Conservation (phyloP, 2,888 invertebrate genomes). For the Chrysolina americana region DNA sequence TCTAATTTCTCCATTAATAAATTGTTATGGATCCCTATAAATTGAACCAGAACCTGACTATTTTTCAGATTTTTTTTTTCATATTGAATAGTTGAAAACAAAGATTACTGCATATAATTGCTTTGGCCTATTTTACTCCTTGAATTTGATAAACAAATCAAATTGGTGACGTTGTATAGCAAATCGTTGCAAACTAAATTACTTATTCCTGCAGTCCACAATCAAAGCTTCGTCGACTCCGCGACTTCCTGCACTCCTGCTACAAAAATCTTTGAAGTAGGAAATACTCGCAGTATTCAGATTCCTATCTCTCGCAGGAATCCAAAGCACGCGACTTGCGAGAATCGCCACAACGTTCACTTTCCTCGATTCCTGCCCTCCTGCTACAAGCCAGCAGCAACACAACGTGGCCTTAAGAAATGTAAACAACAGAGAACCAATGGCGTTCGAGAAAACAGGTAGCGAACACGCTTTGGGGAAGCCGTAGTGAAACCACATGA, state of each 20-base stretch:
- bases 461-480: neutral
- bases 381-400: conserved; percentile 43
- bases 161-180: too few species aligned
- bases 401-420: conserved; percentile 50
- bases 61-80: too few species aligned
- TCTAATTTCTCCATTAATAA: too few species aligned
- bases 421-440: conserved; percentile 42
- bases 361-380: conserved; percentile 42
- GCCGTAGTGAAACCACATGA: neutral
- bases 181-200: too few species aligned
- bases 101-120: too few species aligned
- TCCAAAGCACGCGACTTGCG: neutral
- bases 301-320: conserved; percentile 21
- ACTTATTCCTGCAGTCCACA: too few species aligned
- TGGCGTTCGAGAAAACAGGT: neutral
- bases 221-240: neutral
- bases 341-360: conserved; percentile 20
- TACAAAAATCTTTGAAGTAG: conserved; percentile 31
- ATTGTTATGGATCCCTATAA: too few species aligned
- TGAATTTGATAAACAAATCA: too few species aligned
- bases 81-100: too few species aligned
- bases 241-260: conserved; percentile 16
- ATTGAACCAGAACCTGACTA: too few species aligned
- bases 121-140: too few species aligned
- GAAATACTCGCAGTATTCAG: conserved; percentile 9